These are phyloP conservation scores for Branchipolynoe longqiensis DNA, from an alignment of 2,888 invertebrate species.

Conservation along the genomic window DNA sequence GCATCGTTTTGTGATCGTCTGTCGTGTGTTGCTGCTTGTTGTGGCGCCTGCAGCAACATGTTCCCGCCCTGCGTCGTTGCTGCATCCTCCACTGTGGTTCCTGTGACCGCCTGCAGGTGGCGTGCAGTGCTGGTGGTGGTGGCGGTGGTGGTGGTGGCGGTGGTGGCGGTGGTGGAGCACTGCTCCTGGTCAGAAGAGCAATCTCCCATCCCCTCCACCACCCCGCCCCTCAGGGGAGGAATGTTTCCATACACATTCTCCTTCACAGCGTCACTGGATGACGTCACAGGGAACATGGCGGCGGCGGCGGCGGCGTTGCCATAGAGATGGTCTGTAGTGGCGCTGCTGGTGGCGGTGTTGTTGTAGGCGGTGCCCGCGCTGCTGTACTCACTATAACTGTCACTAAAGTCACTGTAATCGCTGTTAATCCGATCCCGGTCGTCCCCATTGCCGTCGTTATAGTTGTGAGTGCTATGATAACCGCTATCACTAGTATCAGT, in stretches of 20 bases:
- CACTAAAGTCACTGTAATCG: conserved; percentile 37
- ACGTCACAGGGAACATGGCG: neutral
- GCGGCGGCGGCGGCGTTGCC: neutral
- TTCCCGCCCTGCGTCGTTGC: neutral
- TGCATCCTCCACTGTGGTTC: too few relatives aligned
- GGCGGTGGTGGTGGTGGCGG: neutral
- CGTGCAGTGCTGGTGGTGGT: neutral
- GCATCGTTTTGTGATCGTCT: neutral
- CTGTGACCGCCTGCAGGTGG: too few relatives aligned
- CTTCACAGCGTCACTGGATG: neutral
- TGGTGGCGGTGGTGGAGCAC: neutral
- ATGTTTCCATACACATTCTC: neutral
- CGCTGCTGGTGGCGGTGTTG: neutral
- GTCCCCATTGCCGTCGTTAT: neutral
- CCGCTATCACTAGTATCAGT: neutral
- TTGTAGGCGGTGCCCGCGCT: neutral
- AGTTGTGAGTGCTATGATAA: neutral
- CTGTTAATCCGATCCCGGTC: neutral
- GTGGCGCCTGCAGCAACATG: too few relatives aligned
- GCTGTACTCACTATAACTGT: conserved; percentile 21
- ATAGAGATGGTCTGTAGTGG: conserved; percentile 3
- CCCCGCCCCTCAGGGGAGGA: neutral
- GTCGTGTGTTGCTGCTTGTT: too few relatives aligned
- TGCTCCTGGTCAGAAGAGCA: neutral
- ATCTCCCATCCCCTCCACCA: neutral